These are phyloP conservation scores for Morinoia aosen DNA, from an alignment of 2,888 invertebrate genomes.

Conservation along the genomic window DNA sequence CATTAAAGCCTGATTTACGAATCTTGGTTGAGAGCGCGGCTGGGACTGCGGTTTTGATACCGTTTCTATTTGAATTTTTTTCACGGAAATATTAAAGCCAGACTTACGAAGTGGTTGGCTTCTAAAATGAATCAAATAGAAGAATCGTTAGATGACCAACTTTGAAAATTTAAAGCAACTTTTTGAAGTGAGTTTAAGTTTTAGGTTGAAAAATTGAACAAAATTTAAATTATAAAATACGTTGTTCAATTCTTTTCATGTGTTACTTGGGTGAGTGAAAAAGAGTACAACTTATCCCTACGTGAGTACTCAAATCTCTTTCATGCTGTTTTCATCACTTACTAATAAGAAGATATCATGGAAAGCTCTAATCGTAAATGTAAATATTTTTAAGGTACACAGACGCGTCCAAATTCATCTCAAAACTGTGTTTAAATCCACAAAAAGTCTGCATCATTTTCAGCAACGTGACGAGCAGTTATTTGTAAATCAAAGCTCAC, in stretches of 20 bases:
- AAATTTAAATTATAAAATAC: no score
- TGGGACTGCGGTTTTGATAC: no score
- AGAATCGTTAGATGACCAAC: not conserved
- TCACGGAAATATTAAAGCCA: not conserved
- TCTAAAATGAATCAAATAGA: not conserved
- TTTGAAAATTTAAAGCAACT: not conserved
- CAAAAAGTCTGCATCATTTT: not conserved
- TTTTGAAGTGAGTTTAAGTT: no score
- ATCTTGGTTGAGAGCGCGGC: no score
- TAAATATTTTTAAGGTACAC: not conserved
- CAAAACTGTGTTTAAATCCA: not conserved
- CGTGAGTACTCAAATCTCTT: not conserved
- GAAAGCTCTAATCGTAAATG: not conserved
- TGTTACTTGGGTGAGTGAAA: not conserved
- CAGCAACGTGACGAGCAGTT: not conserved
- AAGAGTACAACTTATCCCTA: not conserved
- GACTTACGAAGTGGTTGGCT: not conserved
- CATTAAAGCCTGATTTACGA: no score
- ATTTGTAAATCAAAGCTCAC: not conserved
- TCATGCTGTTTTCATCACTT: not conserved
- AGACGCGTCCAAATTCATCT: not conserved
- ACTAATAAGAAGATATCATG: not conserved
- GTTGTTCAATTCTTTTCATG: no score
- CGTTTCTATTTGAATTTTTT: no score
- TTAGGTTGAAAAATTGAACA: no score